Evolutionary conservation across 2,888 invertebrate species (phyloP).

Genomic region (Chamaedrilus cognettii): DNA sequence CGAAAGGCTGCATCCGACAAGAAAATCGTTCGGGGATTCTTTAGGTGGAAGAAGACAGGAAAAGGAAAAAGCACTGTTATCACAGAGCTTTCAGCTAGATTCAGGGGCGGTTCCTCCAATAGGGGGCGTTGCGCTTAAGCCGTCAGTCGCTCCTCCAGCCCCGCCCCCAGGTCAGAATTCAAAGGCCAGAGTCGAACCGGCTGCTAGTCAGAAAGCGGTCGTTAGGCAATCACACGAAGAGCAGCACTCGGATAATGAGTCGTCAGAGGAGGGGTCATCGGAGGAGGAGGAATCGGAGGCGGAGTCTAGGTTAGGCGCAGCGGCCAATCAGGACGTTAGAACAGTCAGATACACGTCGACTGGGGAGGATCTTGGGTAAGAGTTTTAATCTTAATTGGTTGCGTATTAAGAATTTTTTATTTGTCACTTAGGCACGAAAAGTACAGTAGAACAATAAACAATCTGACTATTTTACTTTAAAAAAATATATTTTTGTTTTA

Average conservation of each 20-base stretch:
- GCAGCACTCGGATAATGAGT: slow-evolving; percentile 4
- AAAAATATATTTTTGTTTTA: no score
- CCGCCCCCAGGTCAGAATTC: no score
- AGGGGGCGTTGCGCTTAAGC: no score
- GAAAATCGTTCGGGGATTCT: neutral
- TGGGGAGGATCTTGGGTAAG: neutral
- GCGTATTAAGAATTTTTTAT: no score
- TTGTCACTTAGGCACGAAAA: no score
- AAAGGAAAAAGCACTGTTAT: neutral
- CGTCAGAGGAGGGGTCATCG: slow-evolving; percentile 6
- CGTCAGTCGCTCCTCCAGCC: no score
- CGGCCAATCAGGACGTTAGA: neutral
- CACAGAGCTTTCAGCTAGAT: neutral
- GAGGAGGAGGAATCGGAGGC: neutral
- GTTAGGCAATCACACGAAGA: slow-evolving; percentile 8
- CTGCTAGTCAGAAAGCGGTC: no score
- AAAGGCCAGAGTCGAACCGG: neutral
- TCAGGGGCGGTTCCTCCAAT: no score
- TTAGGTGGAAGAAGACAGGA: neutral
- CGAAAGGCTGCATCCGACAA: neutral
- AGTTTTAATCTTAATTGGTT: no score
- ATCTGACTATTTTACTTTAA: no score
- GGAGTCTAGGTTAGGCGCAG: neutral
- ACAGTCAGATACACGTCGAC: slow-evolving; percentile 5
- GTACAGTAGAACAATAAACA: no score